These are phyloP conservation scores for Hipposideros armiger DNA, from an alignment of 2,113 vertebrate genomes.

Conservation along the genomic window DNA sequence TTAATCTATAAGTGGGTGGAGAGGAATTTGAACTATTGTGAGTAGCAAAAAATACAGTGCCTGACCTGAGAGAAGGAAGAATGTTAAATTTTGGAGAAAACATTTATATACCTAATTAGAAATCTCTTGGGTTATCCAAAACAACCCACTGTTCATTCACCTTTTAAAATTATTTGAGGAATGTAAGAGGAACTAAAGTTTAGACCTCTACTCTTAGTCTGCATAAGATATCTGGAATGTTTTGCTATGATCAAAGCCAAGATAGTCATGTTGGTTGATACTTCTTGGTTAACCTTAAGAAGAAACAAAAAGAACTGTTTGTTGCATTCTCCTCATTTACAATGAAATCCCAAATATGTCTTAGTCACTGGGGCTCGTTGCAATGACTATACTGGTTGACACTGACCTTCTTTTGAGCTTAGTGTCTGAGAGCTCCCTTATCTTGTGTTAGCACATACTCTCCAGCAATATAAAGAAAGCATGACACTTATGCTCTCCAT, in stretches of 20 bases:
- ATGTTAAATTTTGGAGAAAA: constrained; percentile 51
- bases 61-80: not conserved
- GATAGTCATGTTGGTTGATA: constrained; percentile 47
- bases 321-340: constrained; percentile 32
- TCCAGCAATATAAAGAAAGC: constrained; percentile 43
- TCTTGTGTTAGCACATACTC: constrained; percentile 52
- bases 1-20: constrained; percentile 4
- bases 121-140: constrained; percentile 51
- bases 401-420: constrained; percentile 66
- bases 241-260: constrained; percentile 67
- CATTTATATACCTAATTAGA: constrained; percentile 3
- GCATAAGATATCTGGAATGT: constrained; percentile 55
- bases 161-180: constrained; percentile 69
- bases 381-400: constrained; percentile 38
- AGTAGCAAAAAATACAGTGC: not conserved
- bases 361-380: constrained; percentile 58
- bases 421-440: constrained; percentile 46
- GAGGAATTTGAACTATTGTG: not conserved
- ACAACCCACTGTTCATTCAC: not conserved
- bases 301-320: constrained; percentile 29
- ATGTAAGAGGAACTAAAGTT: constrained; percentile 43
- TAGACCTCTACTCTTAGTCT: constrained; percentile 51
- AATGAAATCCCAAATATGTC: constrained; percentile 74
- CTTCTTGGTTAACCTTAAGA: constrained; percentile 68
- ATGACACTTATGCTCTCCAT: not conserved